A percentile compares a stretch with the other conserved stretches of the same genome.
Conservation (phyloP, 2,888 invertebrate genomes). For the Pedicia rivosa region DNA sequence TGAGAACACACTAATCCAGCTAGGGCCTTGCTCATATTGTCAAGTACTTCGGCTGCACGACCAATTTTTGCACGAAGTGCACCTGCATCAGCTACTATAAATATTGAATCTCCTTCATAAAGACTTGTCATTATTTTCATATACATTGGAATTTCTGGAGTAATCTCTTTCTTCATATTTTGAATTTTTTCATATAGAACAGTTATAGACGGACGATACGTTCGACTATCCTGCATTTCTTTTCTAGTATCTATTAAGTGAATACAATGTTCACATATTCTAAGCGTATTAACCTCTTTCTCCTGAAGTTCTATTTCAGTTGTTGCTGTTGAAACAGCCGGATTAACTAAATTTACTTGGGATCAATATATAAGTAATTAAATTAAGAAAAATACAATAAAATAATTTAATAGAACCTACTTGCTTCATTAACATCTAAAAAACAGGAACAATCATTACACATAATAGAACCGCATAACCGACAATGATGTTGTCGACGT, state of each 20-base stretch:
- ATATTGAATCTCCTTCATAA: conserved; percentile 79
- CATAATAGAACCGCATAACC: conserved; percentile 85
- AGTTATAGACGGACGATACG: conserved; percentile 60
- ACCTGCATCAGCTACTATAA: conserved; percentile 71
- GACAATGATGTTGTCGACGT: conserved; percentile 87
- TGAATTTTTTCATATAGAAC: conserved; percentile 73
- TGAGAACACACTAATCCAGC: conserved; percentile 42
- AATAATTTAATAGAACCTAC: conserved; percentile 33
- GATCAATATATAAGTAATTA: conserved; percentile 9
- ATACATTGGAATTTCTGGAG: conserved; percentile 47
- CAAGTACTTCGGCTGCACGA: conserved; percentile 75
- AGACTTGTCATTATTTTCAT: conserved; percentile 35
- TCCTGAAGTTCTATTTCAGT: conserved; percentile 12
- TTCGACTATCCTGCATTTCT: conserved; percentile 64
- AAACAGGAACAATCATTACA: conserved; percentile 85
- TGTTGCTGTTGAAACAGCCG: conserved; percentile 21
- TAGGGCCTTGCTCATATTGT: conserved; percentile 67
- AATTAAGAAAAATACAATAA: not conserved
- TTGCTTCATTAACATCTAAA: conserved; percentile 59
- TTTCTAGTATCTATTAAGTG: conserved; percentile 63
- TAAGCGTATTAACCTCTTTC: conserved; percentile 39
- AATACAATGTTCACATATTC: conserved; percentile 62
- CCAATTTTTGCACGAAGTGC: conserved; percentile 67
- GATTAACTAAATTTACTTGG: conserved; percentile 34
- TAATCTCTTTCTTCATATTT: conserved; percentile 57